These are phyloP conservation scores for Rhagoletis zephyria DNA, from an alignment of 1,140 invertebrate genomes.

Conservation along the genomic window DNA sequence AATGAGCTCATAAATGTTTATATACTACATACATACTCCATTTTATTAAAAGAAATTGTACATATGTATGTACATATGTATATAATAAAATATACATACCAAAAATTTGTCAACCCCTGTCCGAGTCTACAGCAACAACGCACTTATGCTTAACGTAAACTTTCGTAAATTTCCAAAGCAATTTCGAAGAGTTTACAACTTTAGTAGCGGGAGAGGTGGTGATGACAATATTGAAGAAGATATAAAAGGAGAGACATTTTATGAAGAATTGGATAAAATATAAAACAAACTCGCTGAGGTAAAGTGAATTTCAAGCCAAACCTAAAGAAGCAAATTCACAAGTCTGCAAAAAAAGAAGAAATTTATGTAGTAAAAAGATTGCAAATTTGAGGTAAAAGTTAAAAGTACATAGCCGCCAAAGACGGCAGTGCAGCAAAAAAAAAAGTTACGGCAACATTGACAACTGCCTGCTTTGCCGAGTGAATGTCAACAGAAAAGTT, in stretches of 20 bases:
- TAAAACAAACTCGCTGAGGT: no score
- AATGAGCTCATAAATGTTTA: slow-evolving; percentile 33
- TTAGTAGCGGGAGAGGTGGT: background rate
- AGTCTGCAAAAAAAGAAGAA: background rate
- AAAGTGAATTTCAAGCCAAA: no score
- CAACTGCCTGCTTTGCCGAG: background rate
- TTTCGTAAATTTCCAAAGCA: slow-evolving; percentile 39
- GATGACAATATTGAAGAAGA: background rate
- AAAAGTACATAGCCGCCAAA: background rate
- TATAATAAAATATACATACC: no score
- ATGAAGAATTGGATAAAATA: background rate
- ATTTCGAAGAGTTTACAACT: slow-evolving; percentile 21
- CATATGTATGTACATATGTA: background rate
- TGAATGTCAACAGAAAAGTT: slow-evolving; percentile 47
- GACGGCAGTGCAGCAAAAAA: background rate
- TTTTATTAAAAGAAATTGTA: background rate
- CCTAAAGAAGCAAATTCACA: background rate
- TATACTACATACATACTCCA: background rate
- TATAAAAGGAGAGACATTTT: background rate
- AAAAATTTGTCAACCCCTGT: no score
- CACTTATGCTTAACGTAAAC: background rate
- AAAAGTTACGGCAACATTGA: background rate
- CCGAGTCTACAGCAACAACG: background rate
- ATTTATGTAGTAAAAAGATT: slow-evolving; percentile 8
- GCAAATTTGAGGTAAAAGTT: slow-evolving; percentile 26